Evolutionary conservation across 2,113 vertebrate genomes (phyloP), one percentile per base, ranked within the genome.

Genomic region (Podarcis muralis): DNA sequence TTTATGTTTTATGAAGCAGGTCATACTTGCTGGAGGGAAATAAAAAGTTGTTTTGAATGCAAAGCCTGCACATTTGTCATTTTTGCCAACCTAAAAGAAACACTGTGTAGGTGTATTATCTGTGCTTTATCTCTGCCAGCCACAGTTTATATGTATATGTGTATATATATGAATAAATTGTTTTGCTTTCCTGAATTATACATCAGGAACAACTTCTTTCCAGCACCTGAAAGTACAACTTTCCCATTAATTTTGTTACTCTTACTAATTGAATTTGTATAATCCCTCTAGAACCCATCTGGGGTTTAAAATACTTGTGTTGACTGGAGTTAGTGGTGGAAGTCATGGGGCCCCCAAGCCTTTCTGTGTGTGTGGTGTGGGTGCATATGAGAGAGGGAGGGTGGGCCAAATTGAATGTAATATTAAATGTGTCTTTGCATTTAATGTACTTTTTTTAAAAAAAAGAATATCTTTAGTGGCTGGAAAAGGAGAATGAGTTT

Each of bases 171-270:
- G 40, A 23, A 88, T 68, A 88, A 84, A 69, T 88, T 84, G 81
- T 88, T 84, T 88, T 84, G 74, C 74, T 88, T 78, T 88, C 66
- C 81, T 88, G 81, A 88, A 83, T 77, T 83, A 88, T 88, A 88
- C 65, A 88, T 69, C 72, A 84, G 81, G 59, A 83, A 84, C 74
- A 84, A 83, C 62, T 83, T 84, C 23, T 84, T 84, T 57, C 81
- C 71, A 88, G 62, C 23, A 78, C 68, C 43, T 77, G 62, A 65
- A 40, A 32, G 72, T 77, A 78, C 65, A 69, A 15, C 65, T 78
- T 78, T 78, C 81, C 81, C n/a, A 84, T 84, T 88, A 88, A 84
- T 62, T 83, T 88, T 84, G 87, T 88, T 88, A 66, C 43, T 77
- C 40, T n/a, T 88, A 62, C 57, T 88, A 83, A 88, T 37, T 83